Evolutionary conservation across 1,140 invertebrate genomes (phyloP), one percentile per base, ranked within the genome.

Genomic region (Penaeus indicus): DNA sequence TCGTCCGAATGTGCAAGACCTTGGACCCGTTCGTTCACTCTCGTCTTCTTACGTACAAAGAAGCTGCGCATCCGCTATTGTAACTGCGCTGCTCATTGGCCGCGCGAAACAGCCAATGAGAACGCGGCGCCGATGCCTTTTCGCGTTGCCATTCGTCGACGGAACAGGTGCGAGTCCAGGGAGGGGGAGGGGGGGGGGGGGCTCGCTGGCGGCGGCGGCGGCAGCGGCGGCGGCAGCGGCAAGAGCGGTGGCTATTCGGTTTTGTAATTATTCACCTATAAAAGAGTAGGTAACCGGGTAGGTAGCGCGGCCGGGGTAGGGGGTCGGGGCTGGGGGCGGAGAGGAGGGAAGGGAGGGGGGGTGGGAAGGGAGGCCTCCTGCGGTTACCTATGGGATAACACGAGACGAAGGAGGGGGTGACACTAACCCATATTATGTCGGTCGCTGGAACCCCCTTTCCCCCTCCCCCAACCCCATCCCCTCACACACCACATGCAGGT

Each of bases 261-360:
- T 78, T 54, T 75, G 84, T 85, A 85, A 85, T 85, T 78, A 85
- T 78, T 85, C 84, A 85, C 84, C 84, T 75, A 85, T 85, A 77
- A 85, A 85, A 85, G 84, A 85, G 69, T 85, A 85, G 84, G 84
- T 85, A 85, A 85, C 84, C 84, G 75, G 84, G 84, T 85, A 85
- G 84, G 84, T 85, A 78, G 72, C 69, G 47, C 22, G 72, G 47
- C 22, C 22, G n/a, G 72, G 27, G 72, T 19, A 18, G n/a, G 27
- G 16, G 42, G 69, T 19, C 25, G 22, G 69, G 16, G 38, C 21
- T 18, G 42, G 42, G 27, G 72, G 18, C 32, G 32, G 42, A 19
- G 42, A 25, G 19, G 27, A 2, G 61, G 61, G 80, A 32, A 19
- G 38, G 80, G 10, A 25, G 10, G 54, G 38, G 8, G n/a, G 38